Percentiles rank a stretch among this genome's conserved stretches.
Conservation (phyloP, 2,797 vertebrate genomes). For the Cygnus olor region DNA sequence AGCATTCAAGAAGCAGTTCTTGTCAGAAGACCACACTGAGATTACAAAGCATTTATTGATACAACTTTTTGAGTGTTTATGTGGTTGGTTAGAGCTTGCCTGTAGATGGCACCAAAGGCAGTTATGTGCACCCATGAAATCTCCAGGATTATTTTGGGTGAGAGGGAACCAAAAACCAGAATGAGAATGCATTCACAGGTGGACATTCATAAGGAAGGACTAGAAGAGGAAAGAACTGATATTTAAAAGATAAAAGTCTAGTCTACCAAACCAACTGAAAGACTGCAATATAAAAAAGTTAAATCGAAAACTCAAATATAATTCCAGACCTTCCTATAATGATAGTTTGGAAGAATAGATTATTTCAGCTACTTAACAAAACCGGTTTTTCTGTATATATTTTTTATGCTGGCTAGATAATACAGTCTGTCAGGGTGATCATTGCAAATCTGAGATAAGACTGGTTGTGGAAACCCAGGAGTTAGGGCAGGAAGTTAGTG, state of each 20-base stretch:
- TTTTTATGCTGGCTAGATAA: neutral
- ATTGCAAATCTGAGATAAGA: neutral
- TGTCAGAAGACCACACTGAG: neutral
- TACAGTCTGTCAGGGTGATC: neutral
- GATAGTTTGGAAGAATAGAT: neutral
- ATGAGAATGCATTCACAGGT: neutral
- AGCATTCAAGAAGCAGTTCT: neutral
- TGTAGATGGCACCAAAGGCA: constrained; percentile 72
- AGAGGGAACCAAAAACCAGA: neutral
- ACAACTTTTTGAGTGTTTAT: neutral
- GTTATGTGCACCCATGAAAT: neutral
- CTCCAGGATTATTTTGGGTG: accelerated
- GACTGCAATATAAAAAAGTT: neutral
- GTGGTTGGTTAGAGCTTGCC: neutral
- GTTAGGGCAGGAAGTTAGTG: neutral
- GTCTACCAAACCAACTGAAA: neutral
- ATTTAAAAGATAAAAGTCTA: neutral
- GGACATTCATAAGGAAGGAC: neutral
- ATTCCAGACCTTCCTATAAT: neutral
- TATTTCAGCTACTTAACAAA: neutral
- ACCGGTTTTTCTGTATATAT: neutral
- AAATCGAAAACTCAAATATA: neutral
- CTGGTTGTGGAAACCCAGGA: neutral
- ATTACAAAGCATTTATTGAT: accelerated
- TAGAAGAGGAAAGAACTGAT: neutral